These are phyloP conservation scores for Xylocopa sonorina DNA, from an alignment of 1,140 invertebrate genomes.

Conservation along the genomic window DNA sequence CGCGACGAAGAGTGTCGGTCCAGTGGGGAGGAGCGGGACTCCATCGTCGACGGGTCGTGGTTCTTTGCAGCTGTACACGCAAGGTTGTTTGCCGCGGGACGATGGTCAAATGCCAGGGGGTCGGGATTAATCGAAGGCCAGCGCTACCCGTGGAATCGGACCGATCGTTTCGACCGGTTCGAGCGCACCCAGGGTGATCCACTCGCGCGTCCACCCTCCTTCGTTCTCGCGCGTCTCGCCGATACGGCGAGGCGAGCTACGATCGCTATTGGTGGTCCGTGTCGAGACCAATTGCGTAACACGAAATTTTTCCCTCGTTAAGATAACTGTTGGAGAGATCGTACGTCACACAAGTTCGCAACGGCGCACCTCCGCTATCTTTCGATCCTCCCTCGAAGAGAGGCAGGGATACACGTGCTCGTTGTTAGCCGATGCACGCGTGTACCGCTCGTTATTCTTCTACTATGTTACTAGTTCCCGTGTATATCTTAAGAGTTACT, in stretches of 20 bases:
- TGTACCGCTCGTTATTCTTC: no score
- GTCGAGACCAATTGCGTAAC: conserved; percentile 41
- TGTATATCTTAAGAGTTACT: no score
- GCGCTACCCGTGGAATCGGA: background rate
- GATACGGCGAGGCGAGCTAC: background rate
- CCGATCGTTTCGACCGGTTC: background rate
- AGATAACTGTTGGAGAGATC: background rate
- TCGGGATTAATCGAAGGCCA: conserved; percentile 15
- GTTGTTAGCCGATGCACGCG: no score
- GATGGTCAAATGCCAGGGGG: background rate
- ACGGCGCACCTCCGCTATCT: background rate
- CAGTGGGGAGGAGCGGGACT: no score
- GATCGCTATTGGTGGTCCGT: conserved; percentile 19
- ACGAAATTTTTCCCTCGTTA: conserved; percentile 33
- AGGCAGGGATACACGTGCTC: no score
- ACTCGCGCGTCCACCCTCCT: no score
- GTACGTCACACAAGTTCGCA: background rate
- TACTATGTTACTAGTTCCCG: no score
- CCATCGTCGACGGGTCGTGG: conserved; percentile 11
- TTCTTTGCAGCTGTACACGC: background rate
- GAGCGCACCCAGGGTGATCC: background rate
- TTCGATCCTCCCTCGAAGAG: background rate
- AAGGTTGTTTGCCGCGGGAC: background rate
- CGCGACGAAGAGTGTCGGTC: no score
- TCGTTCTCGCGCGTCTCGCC: no score